phyloP scores from a whole-genome alignment of 2,113 vertebrate genomes.

The Eulemur macaco region DNA sequence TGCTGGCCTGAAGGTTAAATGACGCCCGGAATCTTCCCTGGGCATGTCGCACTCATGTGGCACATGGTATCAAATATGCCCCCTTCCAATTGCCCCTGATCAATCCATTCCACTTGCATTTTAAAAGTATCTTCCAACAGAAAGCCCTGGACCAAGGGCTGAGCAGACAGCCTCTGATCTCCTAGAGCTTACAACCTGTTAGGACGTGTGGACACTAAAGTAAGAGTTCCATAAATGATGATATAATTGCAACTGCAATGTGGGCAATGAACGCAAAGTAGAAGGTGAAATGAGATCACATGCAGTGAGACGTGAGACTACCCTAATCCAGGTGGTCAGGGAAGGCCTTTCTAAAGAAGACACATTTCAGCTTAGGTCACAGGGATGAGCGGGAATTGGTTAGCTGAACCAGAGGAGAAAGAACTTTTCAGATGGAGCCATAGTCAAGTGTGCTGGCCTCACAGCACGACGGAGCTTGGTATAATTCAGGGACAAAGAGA shows the following conservation, averaged over 20 bases:
- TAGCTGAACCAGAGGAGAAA: not conserved
- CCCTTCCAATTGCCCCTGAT: not conserved
- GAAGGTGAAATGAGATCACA: not conserved
- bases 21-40: not conserved
- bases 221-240: not conserved
- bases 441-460: fast-evolving
- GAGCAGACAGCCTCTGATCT: not conserved
- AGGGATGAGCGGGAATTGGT: not conserved
- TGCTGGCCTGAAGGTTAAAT: not conserved
- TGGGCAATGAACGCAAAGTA: not conserved
- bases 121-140: not conserved
- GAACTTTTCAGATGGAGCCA: not conserved
- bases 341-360: not conserved
- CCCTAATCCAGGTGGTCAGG: no score
- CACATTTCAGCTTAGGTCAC: not conserved
- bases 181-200: not conserved
- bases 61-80: not conserved
- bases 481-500: not conserved
- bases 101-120: not conserved
- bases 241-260: not conserved
- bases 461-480: not conserved
- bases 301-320: not conserved
- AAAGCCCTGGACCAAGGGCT: not conserved
- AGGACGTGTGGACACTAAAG: fast-evolving
- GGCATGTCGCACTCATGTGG: not conserved